Evolutionary conservation across 2,113 vertebrate species (phyloP).

Genomic region (Gopherus evgoodei): DNA sequence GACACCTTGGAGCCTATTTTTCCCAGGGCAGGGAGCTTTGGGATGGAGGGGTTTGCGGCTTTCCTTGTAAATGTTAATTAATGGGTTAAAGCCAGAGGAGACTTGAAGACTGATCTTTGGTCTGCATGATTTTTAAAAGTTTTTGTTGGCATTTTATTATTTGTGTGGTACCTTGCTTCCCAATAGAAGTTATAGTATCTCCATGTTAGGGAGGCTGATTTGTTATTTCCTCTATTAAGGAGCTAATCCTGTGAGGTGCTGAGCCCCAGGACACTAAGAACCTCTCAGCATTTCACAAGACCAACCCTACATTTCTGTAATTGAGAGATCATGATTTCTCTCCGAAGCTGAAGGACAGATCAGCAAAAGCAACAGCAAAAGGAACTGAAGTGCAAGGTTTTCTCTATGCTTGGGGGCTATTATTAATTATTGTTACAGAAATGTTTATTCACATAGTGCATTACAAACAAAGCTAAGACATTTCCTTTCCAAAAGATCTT

Average conservation of each 20-base stretch:
- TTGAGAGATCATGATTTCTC: background rate
- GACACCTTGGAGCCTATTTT: background rate
- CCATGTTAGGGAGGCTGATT: fast-evolving
- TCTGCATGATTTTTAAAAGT: background rate
- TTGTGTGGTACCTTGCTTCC: background rate
- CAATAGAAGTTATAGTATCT: background rate
- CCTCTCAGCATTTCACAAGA: background rate
- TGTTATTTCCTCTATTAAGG: background rate
- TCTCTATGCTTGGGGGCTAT: background rate
- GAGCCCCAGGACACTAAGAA: background rate
- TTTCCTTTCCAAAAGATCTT: background rate
- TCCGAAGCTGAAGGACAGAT: background rate
- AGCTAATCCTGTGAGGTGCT: background rate
- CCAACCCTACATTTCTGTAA: background rate
- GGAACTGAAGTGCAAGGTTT: background rate
- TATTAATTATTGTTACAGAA: fast-evolving
- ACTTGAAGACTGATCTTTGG: background rate
- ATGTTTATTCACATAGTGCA: fast-evolving
- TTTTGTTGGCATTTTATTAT: constrained; percentile 2
- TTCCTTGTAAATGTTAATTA: background rate
- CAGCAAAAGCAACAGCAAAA: background rate
- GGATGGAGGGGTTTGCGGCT: background rate
- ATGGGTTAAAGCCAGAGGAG: background rate
- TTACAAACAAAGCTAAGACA: fast-evolving
- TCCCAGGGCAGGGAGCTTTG: background rate